Percentiles rank a stretch among this genome's conserved stretches.
Conservation (phyloP, 2,113 vertebrate species). For the Brachypteracias leptosomus region DNA sequence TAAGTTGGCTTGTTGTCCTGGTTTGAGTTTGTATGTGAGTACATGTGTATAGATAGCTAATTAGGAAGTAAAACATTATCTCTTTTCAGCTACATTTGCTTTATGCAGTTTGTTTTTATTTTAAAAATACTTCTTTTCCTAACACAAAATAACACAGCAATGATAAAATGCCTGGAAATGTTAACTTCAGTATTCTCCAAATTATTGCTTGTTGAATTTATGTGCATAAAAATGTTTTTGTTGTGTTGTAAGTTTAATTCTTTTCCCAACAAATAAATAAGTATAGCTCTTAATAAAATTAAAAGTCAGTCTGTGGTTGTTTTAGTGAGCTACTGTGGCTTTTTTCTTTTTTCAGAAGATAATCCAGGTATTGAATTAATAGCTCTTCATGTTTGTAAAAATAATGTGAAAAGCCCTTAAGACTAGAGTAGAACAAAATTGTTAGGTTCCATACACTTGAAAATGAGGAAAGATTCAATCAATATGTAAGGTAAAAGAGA, state of each 20-base stretch:
- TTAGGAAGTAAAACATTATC: not conserved
- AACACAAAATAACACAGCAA: not conserved
- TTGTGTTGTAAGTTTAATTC: not conserved
- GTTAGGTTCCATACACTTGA: not conserved
- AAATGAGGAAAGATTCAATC: not conserved
- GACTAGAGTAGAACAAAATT: not conserved
- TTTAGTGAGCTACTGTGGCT: not conserved
- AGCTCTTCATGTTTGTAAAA: not conserved
- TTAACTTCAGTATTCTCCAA: not conserved
- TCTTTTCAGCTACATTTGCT: not conserved
- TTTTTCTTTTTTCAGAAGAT: not conserved
- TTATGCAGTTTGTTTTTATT: not conserved
- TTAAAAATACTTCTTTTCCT: not conserved
- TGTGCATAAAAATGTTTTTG: not conserved
- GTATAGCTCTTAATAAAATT: not conserved
- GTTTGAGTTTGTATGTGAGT: too few species aligned
- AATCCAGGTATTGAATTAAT: not conserved
- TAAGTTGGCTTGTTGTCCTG: not conserved
- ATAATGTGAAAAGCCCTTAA: not conserved
- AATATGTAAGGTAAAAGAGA: not conserved
- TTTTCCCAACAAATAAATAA: not conserved
- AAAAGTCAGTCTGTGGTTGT: not conserved
- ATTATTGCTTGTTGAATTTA: not conserved
- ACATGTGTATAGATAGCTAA: not conserved
- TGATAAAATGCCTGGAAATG: not conserved